Conservation (phyloP, 2,888 invertebrate genomes). For the Ephialtes manifestator region DNA sequence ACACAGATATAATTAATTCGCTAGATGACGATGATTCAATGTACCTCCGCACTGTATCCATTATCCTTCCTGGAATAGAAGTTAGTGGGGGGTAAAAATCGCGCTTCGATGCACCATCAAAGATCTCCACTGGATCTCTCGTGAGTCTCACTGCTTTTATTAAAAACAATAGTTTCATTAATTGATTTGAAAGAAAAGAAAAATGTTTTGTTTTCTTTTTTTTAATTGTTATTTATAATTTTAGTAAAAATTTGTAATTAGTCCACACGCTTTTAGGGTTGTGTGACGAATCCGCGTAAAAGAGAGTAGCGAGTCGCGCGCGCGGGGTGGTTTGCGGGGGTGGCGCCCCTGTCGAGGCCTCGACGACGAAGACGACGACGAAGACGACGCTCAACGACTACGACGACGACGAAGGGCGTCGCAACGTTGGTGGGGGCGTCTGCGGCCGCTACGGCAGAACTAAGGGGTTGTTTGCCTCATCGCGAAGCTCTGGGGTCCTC, state of each 20-base stretch:
- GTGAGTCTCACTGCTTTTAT: background rate
- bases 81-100: slow-evolving; percentile 25
- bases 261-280: slow-evolving; percentile 37
- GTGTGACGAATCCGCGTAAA: slow-evolving; percentile 45
- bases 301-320: slow-evolving; percentile 34
- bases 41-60: slow-evolving; percentile 73
- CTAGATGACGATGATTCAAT: slow-evolving; percentile 26
- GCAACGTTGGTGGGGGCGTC: slow-evolving; percentile 84
- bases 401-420: slow-evolving; percentile 79
- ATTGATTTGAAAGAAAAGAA: background rate
- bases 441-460: slow-evolving; percentile 85
- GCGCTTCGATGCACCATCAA: slow-evolving; percentile 31
- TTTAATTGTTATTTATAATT: slow-evolving; percentile 2
- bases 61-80: slow-evolving; percentile 45
- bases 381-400: slow-evolving; percentile 76
- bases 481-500: slow-evolving; percentile 81
- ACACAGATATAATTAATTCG: slow-evolving; percentile 4
- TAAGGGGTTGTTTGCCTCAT: slow-evolving; percentile 85
- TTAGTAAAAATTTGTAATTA: slow-evolving; percentile 20
- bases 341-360: slow-evolving; percentile 63
- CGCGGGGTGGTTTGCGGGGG: slow-evolving; percentile 49
- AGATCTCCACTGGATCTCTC: background rate
- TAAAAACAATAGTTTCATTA: slow-evolving; percentile 4
- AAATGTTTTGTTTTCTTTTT: background rate
- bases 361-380: slow-evolving; percentile 69